Conservation (phyloP, 2,113 vertebrate genomes). For the Athene noctua region DNA sequence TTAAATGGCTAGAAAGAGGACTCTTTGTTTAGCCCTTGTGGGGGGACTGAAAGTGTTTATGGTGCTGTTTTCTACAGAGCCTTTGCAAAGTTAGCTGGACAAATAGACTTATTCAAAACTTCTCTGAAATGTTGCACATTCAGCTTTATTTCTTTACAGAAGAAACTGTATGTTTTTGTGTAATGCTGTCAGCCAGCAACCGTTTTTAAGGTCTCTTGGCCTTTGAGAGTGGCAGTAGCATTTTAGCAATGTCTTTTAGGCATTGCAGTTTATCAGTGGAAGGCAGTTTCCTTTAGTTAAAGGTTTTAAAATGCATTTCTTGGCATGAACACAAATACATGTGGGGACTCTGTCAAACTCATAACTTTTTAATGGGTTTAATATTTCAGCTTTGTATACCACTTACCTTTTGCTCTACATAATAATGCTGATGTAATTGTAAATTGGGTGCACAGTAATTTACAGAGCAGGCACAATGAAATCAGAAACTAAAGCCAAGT, state of each 20-base stretch:
- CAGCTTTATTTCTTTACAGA: slow-evolving; percentile 74
- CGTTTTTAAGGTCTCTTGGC: slow-evolving; percentile 63
- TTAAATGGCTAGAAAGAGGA: slow-evolving; percentile 85
- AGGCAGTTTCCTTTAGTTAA: slow-evolving; percentile 57
- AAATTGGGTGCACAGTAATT: slow-evolving; percentile 3
- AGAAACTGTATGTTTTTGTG: slow-evolving; percentile 69
- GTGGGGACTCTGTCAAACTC: slow-evolving; percentile 43
- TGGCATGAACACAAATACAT: slow-evolving; percentile 36
- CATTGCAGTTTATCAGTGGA: slow-evolving; percentile 55
- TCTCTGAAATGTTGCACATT: slow-evolving; percentile 74
- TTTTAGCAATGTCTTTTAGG: slow-evolving; percentile 58
- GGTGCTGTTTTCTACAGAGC: slow-evolving; percentile 79
- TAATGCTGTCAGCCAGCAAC: slow-evolving; percentile 67
- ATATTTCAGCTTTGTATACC: slow-evolving; percentile 46
- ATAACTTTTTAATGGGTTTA: slow-evolving; percentile 53
- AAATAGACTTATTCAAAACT: slow-evolving; percentile 79
- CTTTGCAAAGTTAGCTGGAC: slow-evolving; percentile 79
- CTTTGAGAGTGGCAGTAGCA: slow-evolving; percentile 54
- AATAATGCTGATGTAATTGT: slow-evolving; percentile 37
- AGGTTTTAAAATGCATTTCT: slow-evolving; percentile 60
- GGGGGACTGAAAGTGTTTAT: slow-evolving; percentile 82
- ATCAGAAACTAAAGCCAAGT: slow-evolving; percentile 4
- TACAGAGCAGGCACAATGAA: slow-evolving; percentile 7
- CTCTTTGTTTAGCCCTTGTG: slow-evolving; percentile 82
- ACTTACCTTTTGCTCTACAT: slow-evolving; percentile 44